Evolutionary conservation across 2,888 invertebrate species (phyloP).

Genomic region (Xanthia togata): DNA sequence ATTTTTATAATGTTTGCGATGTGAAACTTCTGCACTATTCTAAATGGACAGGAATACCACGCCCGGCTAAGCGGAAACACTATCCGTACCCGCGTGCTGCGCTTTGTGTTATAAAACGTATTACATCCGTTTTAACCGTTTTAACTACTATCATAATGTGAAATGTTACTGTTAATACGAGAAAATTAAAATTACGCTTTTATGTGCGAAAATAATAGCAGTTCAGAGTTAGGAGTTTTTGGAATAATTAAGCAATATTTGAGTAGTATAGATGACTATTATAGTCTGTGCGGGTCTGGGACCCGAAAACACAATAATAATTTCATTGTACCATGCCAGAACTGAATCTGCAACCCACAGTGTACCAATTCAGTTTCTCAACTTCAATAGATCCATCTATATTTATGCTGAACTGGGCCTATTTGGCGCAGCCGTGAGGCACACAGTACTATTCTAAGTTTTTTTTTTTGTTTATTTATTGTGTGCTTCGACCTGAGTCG

Average conservation of each 20-base stretch:
- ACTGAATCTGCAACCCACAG: background rate
- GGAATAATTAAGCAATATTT: background rate
- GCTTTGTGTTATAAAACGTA: constrained; percentile 40
- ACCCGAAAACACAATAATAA: background rate
- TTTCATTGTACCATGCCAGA: background rate
- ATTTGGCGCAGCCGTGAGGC: no score
- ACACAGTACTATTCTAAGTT: no score
- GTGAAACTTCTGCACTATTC: constrained; percentile 1
- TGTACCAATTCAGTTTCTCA: background rate
- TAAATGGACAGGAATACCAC: background rate
- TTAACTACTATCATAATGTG: constrained; percentile 14
- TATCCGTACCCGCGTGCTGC: background rate
- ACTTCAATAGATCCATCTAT: no score
- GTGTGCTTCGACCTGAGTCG: no score
- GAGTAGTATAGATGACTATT: background rate
- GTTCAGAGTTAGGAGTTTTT: background rate
- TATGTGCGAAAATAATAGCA: background rate
- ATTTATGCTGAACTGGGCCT: no score
- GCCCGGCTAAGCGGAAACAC: constrained; percentile 13
- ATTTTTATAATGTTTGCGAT: background rate
- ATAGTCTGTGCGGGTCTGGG: background rate
- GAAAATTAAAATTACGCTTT: background rate
- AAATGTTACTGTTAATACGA: background rate
- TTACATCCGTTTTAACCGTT: constrained; percentile 31
- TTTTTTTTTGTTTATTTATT: no score